These are phyloP conservation scores for Neuroscelio doddi DNA, from an alignment of 2,888 invertebrate species.

Conservation along the genomic window DNA sequence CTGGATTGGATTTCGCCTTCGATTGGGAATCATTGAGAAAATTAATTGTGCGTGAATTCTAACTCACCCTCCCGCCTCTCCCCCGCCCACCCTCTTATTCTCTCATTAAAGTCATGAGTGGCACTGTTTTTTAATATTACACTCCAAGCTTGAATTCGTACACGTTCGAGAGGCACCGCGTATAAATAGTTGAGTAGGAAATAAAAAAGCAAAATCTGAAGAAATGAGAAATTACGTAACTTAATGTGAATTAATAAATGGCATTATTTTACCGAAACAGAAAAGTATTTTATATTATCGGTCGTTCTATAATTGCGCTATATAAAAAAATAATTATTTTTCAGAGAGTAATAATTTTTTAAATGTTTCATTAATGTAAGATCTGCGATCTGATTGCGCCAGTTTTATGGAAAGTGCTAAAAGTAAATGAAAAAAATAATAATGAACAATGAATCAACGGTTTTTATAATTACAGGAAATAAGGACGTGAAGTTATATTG, in stretches of 20 bases:
- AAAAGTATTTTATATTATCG: too few relatives aligned
- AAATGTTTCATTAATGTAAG: slow-evolving; percentile 9
- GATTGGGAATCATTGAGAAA: slow-evolving; percentile 68
- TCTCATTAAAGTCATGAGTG: slow-evolving; percentile 50
- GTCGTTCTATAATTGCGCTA: too few relatives aligned
- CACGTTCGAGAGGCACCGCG: slow-evolving; percentile 14
- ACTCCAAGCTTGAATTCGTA: slow-evolving; percentile 33
- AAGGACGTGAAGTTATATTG: slow-evolving; percentile 36
- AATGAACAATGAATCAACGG: slow-evolving; percentile 38
- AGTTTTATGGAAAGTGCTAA: slow-evolving; percentile 35
- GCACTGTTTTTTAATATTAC: slow-evolving; percentile 55
- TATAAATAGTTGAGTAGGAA: slow-evolving; percentile 14
- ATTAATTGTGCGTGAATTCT: slow-evolving; percentile 71
- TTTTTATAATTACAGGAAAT: slow-evolving; percentile 40
- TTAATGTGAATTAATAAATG: too few relatives aligned
- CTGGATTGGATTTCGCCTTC: slow-evolving; percentile 49
- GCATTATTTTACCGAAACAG: too few relatives aligned
- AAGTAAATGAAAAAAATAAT: slow-evolving; percentile 39
- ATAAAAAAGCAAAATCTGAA: slow-evolving; percentile 9
- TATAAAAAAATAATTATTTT: background rate
- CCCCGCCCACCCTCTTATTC: slow-evolving; percentile 31
- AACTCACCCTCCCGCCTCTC: slow-evolving; percentile 12
- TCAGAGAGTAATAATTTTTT: background rate
- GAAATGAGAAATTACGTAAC: background rate
- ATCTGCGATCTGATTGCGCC: background rate